Base-by-base conservation (phyloP, 30 jellyfish, hydroid and myxozoan species). In the Pelagia noctiluca region DNA sequence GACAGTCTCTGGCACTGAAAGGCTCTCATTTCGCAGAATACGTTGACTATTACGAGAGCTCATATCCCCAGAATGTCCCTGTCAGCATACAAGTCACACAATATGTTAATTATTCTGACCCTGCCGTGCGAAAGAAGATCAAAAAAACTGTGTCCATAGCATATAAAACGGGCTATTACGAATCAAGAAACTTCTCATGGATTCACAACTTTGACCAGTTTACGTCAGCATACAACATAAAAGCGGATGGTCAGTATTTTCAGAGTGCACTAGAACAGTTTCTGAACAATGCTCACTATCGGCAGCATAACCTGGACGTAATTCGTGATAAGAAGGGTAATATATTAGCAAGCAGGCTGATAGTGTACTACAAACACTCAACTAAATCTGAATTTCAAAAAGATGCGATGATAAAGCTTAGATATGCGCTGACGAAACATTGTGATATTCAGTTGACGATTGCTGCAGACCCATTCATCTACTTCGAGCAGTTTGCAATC, bases 401-500 rank as follows among this genome's bases (percentile, higher is more conserved):
- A 38, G 77, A 71, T 71, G 94, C 94, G n/a, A n/a, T n/a, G n/a
- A n/a, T n/a, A n/a, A n/a, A n/a, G n/a, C n/a, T n/a, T n/a, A n/a
- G n/a, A n/a, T 35, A 84, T 84, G 82, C 18, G 18, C 68, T 84
- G 21, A 60, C 37, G 37, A 71, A 52, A 30, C 16, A 84, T 23
- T 7, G 61, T 32, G 23, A 71, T 3, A 22, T 35, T 37, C 46
- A 52, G 1, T 50, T 54, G 47, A 19, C 82, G 1, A 31, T 61
- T 25, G 57, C 81, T 0, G 50, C 88, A 3, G 63, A 71, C 33
- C 29, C n/a, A 0, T 84, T 84, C 76, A 42, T 84, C 35, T 84
- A 70, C 46, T 84, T 71, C 50, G 94, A 84, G 71, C 94, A 84
- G 37, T 84, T 52, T 47, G 94, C 88, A 0, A 64, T 63, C 28